Evolutionary conservation across 2,797 vertebrate genomes (phyloP).

Genomic region (Neopelma chrysocephalum): DNA sequence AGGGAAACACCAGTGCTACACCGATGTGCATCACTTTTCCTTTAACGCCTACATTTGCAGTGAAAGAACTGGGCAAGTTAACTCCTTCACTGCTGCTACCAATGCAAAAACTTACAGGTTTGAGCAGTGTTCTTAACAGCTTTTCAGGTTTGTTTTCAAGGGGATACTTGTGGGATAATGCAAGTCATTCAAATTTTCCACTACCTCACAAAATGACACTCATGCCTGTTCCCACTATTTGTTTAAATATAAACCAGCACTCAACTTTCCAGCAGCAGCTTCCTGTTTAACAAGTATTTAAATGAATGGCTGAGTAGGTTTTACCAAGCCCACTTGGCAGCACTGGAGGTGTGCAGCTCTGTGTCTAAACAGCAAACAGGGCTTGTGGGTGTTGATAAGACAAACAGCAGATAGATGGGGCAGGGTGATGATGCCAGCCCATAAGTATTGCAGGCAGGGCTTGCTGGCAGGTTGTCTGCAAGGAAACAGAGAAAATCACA

Average conservation of each 20-base stretch:
- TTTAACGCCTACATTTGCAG: not conserved
- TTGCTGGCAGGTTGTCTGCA: not conserved
- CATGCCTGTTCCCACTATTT: slow-evolving; percentile 2
- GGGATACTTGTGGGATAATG: not conserved
- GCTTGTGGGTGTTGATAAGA: not conserved
- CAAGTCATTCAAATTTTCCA: slow-evolving; percentile 16
- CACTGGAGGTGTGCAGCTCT: fast-evolving
- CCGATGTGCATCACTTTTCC: slow-evolving; percentile 7
- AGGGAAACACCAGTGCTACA: slow-evolving; percentile 42
- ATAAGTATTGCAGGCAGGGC: not conserved
- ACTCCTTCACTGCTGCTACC: not conserved
- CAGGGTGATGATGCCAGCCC: not conserved
- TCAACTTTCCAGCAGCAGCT: slow-evolving; percentile 35
- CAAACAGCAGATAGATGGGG: not conserved
- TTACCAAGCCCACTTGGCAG: not conserved
- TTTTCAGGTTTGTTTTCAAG: not conserved
- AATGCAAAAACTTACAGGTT: not conserved
- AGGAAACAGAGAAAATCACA: not conserved
- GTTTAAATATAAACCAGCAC: slow-evolving; percentile 8
- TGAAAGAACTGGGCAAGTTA: not conserved
- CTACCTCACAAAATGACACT: not conserved
- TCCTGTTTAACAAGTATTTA: slow-evolving; percentile 54
- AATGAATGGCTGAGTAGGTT: not conserved
- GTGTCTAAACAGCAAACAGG: not conserved
- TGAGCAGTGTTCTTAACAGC: not conserved